These are phyloP conservation scores for Drosophila trichaetosa DNA, from an alignment of 2,888 invertebrate genomes.

Conservation along the genomic window DNA sequence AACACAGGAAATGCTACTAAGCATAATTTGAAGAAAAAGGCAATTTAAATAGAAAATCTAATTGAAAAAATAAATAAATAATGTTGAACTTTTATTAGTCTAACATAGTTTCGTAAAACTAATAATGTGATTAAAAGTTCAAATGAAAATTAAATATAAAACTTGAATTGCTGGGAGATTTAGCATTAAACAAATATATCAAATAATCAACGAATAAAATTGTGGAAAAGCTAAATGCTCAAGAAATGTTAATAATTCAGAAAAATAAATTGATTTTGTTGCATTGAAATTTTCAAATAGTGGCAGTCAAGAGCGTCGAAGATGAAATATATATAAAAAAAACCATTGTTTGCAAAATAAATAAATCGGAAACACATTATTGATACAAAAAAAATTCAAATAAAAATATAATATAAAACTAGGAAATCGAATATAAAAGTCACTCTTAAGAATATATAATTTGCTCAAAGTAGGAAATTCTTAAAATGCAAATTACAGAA, in stretches of 20 bases:
- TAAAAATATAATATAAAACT: neutral
- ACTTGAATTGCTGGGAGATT: accelerated
- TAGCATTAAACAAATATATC: neutral
- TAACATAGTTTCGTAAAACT: too few species aligned
- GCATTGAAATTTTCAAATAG: neutral
- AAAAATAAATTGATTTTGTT: neutral
- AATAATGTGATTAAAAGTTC: neutral
- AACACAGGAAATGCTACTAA: neutral
- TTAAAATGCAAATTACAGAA: too few species aligned
- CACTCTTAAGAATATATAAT: neutral
- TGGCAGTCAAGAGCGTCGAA: neutral
- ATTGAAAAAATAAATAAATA: neutral
- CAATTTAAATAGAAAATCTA: neutral
- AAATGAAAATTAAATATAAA: neutral
- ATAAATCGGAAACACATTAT: neutral
- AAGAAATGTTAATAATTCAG: neutral
- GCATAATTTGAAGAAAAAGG: neutral
- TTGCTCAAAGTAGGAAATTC: neutral
- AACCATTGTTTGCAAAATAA: neutral
- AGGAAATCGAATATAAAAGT: too few species aligned
- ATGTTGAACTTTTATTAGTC: neutral
- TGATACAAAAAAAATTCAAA: neutral
- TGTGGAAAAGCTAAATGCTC: neutral
- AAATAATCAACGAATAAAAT: neutral
- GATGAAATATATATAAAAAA: too few species aligned